These are phyloP conservation scores for Tetropium fuscum DNA, from an alignment of 2,888 invertebrate species.

Conservation along the genomic window DNA sequence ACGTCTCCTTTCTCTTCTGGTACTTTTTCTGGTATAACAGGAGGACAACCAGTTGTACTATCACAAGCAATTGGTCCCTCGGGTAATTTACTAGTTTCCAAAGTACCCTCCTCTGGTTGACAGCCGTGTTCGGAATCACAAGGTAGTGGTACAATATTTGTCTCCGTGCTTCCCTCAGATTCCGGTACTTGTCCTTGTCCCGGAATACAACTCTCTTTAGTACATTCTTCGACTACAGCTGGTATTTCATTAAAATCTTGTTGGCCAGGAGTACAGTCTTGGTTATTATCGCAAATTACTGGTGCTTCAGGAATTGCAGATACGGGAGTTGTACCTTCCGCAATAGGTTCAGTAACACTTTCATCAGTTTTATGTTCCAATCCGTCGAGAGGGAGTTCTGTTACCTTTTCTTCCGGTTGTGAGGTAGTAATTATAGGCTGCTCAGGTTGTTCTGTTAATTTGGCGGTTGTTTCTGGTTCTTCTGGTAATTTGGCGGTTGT, in stretches of 20 bases:
- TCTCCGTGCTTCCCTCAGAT: conserved; percentile 28
- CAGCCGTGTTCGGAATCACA: conserved; percentile 14
- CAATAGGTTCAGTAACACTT: background rate
- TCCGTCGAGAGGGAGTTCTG: background rate
- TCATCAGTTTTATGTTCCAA: background rate
- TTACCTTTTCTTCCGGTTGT: conserved; percentile 1
- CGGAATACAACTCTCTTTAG: conserved; percentile 31
- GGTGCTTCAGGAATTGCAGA: background rate
- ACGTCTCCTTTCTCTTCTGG: too few species aligned
- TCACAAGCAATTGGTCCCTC: conserved; percentile 19
- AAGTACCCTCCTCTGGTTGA: conserved; percentile 7
- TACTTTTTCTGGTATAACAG: too few species aligned
- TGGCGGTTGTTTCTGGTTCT: background rate
- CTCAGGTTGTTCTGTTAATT: background rate
- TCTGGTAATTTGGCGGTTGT: conserved; percentile 1
- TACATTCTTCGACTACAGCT: conserved; percentile 34
- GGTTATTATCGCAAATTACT: background rate
- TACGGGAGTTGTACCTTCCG: background rate
- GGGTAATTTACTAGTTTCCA: conserved; percentile 4
- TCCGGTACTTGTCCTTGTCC: conserved; percentile 25
- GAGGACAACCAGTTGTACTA: conserved; percentile 2
- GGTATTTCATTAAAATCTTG: conserved; percentile 33
- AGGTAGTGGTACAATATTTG: conserved; percentile 8
- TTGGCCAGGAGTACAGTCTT: conserved; percentile 10
- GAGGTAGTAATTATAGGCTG: background rate